Base-by-base conservation (phyloP, 2,113 vertebrate genomes). In the Chloropsis cyanopogon region DNA sequence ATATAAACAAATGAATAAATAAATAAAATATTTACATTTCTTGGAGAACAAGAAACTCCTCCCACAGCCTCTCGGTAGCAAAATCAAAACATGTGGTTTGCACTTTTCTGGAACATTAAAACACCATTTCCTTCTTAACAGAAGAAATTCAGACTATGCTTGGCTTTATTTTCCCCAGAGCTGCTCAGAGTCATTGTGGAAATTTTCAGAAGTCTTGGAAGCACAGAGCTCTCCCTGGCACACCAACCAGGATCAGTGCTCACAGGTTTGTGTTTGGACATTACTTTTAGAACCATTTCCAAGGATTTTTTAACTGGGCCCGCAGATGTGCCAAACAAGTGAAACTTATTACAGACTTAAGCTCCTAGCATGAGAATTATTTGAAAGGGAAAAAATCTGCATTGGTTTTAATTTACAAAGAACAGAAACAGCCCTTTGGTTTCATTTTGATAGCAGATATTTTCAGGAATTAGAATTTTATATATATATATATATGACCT, bases 211-310 rank as follows among this genome's bases (percentile, higher is more conserved):
- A 86, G 88, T 68, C 65, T 83, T 82, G 65, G 86, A 96, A 94
- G 44, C 0, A 0, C 3, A 3, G 56, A 81, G n/a, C 41, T 93
- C 42, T 75, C 41, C 54, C 68, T 94, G 92, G 86, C 75, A 70
- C 53, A 88, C 44, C 52, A 72, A 24, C 12, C 1, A 3, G 56
- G 37, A 81, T 83, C 90, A 49, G 76, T 86, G 59, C 54, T 81
- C 72, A 68, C 90, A 88, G 50, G 63, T 95, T 85, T 89, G 59
- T 80, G 47, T 80, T 88, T 59, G 76, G 71, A 88, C 65, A 86
- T 94, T 76, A 56, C 78, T 80, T 96, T 73, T 46, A 92, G 56
- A 94, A 81, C n/a, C 16, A 86, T 28, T 90, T 94, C 88, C 88
- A 94, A 88, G 11, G 44, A 78, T 91, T 85, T 88, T 81, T 95